phyloP scores from a whole-genome alignment of 2,888 invertebrate genomes.

The Euplagia quadripunctaria region DNA sequence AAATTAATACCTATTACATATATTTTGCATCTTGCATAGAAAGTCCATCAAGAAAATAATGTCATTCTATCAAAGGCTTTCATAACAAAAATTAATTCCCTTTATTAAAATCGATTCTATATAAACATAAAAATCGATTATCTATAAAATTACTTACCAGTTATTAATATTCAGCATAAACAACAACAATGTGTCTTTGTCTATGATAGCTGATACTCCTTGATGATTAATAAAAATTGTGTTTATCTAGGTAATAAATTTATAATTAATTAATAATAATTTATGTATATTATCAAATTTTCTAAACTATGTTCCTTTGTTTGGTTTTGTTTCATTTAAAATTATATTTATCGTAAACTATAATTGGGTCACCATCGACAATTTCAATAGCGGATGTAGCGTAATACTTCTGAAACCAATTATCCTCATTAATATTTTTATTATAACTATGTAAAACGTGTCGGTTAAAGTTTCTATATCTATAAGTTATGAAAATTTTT shows the following conservation, averaged over 20 bases:
- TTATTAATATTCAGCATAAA: conserved; percentile 11
- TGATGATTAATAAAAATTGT: too few relatives aligned
- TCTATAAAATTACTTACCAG: conserved; percentile 13
- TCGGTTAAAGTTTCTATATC: not conserved
- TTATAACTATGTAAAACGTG: not conserved
- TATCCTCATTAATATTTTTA: not conserved
- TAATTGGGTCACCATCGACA: conserved; percentile 42
- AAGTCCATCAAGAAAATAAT: not conserved
- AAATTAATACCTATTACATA: too few relatives aligned
- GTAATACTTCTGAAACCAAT: not conserved
- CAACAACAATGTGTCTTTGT: not conserved
- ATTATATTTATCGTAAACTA: not conserved
- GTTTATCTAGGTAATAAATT: too few relatives aligned
- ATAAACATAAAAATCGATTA: not conserved
- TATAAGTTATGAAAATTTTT: not conserved
- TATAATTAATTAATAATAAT: too few relatives aligned
- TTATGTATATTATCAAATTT: not conserved
- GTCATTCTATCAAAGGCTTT: not conserved
- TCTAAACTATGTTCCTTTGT: not conserved
- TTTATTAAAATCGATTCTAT: not conserved
- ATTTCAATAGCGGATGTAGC: conserved; percentile 38
- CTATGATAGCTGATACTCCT: not conserved
- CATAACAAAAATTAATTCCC: not conserved
- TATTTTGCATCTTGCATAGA: too few relatives aligned
- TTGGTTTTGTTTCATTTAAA: not conserved